Evolutionary conservation across 2,797 vertebrate species (phyloP), one percentile per base, ranked within the genome.

Genomic region (Glossophaga mutica): DNA sequence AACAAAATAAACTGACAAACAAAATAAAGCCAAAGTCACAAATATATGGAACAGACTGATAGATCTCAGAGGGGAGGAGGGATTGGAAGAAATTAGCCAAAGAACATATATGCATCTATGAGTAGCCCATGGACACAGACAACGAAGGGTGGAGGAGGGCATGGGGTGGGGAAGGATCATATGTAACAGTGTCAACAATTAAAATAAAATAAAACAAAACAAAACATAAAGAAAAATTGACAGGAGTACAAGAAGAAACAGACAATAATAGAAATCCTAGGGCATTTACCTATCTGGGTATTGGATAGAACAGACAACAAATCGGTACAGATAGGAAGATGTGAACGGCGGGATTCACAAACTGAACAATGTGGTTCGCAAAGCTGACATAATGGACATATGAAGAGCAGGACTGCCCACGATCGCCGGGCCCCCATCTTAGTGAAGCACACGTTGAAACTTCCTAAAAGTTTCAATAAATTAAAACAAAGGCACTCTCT

Each of bases 401-500:
- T 15, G n/a, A 4, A 67, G 34, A 57, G 29, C 15, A 85, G 18
- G 62, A 10, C 32, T 44, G 59, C 48, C 42, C 87, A 32, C 21
- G 59, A 29, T 1, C 26, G 24, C 9, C 22, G 29, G 5, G 5
- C 42, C 19, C 18, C 12, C 44, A 39, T 37, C 29, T 18, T 55
- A 84, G 34, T 79, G 39, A 77, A 44, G 50, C 39, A 77, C 48
- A 59, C 15, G 9, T 14, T n/a, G 18, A 96, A 48, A 4, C n/a
- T 88, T 73, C 74, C 14, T 79, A n/a, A 68, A 93, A 42, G 55
- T 79, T 74, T 70, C 22, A 19, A 39, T 73, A 71, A 68, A 67
- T 86, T 78, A 91, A 93, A 52, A 71, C 82, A 57, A 96, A 92
- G 21, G 6, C n/a, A 62, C 50, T 96, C 55, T 71, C 52, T n/a